Evolutionary conservation across 1,140 invertebrate species (phyloP), one percentile per base, ranked within the genome.

Genomic region (Drosophila athabasca): DNA sequence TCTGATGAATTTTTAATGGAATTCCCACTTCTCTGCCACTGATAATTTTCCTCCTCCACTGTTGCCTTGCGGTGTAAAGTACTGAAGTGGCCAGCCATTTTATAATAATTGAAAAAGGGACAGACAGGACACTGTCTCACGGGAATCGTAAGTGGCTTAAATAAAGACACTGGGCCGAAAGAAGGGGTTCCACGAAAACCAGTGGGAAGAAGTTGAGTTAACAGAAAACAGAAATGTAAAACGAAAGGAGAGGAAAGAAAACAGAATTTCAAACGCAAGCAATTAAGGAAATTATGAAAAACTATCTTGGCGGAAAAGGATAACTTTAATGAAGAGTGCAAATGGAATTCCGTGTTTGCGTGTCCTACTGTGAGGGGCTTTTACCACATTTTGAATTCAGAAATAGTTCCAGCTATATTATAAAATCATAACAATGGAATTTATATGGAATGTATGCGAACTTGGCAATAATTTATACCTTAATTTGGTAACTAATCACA

Each of bases 1-100:
- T 22, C 50, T 35, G 15, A 69, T 68, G 17, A 39, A 69, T 70
- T 69, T 69, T 50, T 69, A 70, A 69, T 69, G 57, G 51, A 69
- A 39, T 11, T 39, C 13, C 0, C 11, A 3, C 35, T 13, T 3
- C 1, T 13, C 11, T 39, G 3, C 11, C 4, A 4, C 3, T 5
- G 11, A 11, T 39, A 0, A 35, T 35, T 13, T 49, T 35, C 22
- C n/a, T 8, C 64, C n/a, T 57, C 35, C 8, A 29, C 17, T 29
- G 22, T 45, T 8, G 31, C 3, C 2, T 4, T 9, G 15, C 31
- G 9, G 11, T 13, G 3, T 11, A 7, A 4, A 43, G 26, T 31
- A 19, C 44, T 24, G 48, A 53, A 67, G 35, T 52, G 35, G 24
- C 26, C 46, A 51, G 39, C 22, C 29, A 39, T 66, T 65, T 24